Conservation (phyloP, 2,888 invertebrate species). For the Diarsia brunnea region DNA sequence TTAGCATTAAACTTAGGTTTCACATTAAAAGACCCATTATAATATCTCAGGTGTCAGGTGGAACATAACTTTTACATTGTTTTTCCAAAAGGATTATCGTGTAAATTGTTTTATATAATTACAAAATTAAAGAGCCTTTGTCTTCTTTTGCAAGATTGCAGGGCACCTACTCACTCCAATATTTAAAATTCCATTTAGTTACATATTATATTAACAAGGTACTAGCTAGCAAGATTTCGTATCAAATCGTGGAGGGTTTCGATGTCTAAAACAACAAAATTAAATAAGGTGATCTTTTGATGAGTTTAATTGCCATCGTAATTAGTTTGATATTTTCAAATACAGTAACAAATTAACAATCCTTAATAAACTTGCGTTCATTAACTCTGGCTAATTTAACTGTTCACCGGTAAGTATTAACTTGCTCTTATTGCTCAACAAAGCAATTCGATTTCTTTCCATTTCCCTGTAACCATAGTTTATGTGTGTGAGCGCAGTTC, state of each 20-base stretch:
- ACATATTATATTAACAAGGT: not conserved
- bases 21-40: conserved; percentile 17
- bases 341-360: not conserved
- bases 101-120: too few species aligned
- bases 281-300: not conserved
- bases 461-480: conserved; percentile 29
- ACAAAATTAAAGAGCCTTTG: not conserved
- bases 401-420: conserved; percentile 6
- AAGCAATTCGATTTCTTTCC: conserved; percentile 23
- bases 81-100: conserved; percentile 4
- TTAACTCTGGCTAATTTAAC: conserved; percentile 2
- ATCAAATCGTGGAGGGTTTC: not conserved
- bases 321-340: not conserved
- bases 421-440: conserved; percentile 1
- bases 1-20: conserved; percentile 12
- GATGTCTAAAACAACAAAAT: not conserved
- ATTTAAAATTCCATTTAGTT: not conserved
- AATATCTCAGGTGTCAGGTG: conserved; percentile 4
- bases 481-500: conserved; percentile 22
- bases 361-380: too few species aligned
- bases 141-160: not conserved
- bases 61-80: not conserved
- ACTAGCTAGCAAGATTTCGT: not conserved
- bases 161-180: not conserved
- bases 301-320: not conserved